Percentiles rank a stretch among this genome's conserved stretches.
These are phyloP conservation scores for Perccottus glenii DNA, from an alignment of 2,113 vertebrate genomes.

Conservation along the genomic window DNA sequence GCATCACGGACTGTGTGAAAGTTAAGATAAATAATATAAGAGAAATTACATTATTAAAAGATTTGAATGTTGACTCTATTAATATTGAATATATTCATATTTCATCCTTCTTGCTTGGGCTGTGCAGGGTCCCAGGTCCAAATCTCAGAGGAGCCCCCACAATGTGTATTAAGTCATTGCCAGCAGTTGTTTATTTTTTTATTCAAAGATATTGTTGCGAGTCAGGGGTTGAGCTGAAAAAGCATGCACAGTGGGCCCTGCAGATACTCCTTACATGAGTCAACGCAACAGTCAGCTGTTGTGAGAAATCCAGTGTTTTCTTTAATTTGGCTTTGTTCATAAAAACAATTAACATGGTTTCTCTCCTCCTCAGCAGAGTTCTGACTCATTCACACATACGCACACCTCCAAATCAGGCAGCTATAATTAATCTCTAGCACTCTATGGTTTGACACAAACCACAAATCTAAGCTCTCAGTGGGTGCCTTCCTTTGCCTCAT, in stretches of 20 bases:
- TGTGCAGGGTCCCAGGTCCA: not conserved
- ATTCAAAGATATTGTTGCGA: not conserved
- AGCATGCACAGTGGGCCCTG: conserved; percentile 52
- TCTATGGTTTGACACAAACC: conserved; percentile 52
- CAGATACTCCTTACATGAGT: not conserved
- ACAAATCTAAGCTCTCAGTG: conserved; percentile 57
- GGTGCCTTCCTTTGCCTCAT: conserved; percentile 49
- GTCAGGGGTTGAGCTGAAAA: conserved; percentile 65
- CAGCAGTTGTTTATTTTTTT: too few species aligned
- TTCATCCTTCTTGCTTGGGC: conserved; percentile 20
- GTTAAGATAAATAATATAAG: too few species aligned
- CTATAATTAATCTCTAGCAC: conserved; percentile 74
- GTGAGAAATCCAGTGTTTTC: conserved; percentile 43
- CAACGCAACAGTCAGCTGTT: conserved; percentile 6
- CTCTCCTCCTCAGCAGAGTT: conserved; percentile 51
- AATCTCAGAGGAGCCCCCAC: too few species aligned
- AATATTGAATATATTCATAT: too few species aligned
- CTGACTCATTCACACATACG: conserved; percentile 58
- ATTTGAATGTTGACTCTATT: too few species aligned
- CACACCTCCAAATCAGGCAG: conserved; percentile 52
- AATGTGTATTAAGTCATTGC: too few species aligned
- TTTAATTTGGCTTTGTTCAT: conserved; percentile 50
- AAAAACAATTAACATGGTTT: conserved; percentile 63
- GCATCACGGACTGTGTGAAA: too few species aligned
- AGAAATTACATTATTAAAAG: too few species aligned